A percentile compares a stretch with the other conserved stretches of the same genome.
Evolutionary conservation across 2,113 vertebrate genomes (phyloP).

Genomic region (Hydropotes inermis): DNA sequence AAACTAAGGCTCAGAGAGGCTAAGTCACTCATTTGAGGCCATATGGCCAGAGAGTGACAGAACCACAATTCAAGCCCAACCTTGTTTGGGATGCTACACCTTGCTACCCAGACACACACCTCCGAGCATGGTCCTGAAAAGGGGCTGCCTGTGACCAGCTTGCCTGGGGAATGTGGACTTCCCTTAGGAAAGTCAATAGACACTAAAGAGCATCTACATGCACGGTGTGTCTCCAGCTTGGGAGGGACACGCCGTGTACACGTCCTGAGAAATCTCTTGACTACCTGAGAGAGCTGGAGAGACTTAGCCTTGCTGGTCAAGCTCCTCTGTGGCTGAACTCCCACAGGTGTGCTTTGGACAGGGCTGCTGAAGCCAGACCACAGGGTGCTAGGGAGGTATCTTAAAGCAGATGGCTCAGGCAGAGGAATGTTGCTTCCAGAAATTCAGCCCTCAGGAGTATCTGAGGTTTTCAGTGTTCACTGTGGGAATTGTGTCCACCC

Average conservation of each 20-base stretch:
- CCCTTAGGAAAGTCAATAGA: background rate
- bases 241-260: background rate
- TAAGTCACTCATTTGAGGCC: background rate
- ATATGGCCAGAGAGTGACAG: background rate
- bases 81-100: background rate
- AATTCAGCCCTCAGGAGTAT: background rate
- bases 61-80: background rate
- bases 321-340: background rate
- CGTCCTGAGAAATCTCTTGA: background rate
- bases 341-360: background rate
- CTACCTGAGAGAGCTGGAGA: background rate
- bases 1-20: background rate
- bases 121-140: background rate
- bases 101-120: background rate
- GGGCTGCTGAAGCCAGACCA: background rate
- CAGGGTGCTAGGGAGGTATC: background rate
- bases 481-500: rapidly evolving
- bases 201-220: background rate
- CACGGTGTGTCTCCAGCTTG: background rate
- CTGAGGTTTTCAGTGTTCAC: background rate
- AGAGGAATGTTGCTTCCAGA: background rate
- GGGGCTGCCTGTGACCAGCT: background rate
- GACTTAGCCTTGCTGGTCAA: background rate
- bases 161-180: background rate
- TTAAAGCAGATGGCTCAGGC: background rate